Percentiles rank a stretch among this genome's conserved stretches.
phyloP scores from a whole-genome alignment of 2,113 vertebrate genomes.

The Oceanites oceanicus region DNA sequence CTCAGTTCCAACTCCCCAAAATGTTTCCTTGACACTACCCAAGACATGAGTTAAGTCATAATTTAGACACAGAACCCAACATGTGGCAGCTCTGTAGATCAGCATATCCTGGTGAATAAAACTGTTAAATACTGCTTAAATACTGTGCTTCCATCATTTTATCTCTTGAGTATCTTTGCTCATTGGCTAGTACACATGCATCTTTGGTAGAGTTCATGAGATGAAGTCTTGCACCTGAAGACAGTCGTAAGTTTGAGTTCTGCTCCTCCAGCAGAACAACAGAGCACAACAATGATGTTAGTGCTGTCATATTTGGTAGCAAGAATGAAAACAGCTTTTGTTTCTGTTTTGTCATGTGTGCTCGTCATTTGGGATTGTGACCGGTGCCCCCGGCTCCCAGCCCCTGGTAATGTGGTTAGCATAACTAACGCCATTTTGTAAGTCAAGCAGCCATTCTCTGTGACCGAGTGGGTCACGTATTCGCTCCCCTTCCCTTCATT shows the following conservation, averaged over 20 bases:
- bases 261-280: not conserved
- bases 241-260: not conserved
- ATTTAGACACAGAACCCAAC: not conserved
- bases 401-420: not conserved
- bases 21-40: not conserved
- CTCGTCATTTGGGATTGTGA: not conserved
- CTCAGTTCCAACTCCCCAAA: not conserved
- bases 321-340: not conserved
- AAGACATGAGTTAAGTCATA: not conserved
- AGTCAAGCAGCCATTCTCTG: not conserved
- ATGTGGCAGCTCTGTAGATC: not conserved
- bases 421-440: not conserved
- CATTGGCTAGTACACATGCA: not conserved
- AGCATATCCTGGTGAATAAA: not conserved
- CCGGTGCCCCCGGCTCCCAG: not conserved
- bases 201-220: not conserved
- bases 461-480: fast-evolving
- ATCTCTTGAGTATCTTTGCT: not conserved
- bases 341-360: not conserved
- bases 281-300: not conserved
- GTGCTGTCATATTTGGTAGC: not conserved
- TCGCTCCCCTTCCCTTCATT: not conserved
- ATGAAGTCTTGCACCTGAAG: not conserved
- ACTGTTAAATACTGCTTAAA: not conserved
- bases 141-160: not conserved